These are phyloP conservation scores for Passer montanus DNA, from an alignment of 2,113 vertebrate species.

Conservation along the genomic window DNA sequence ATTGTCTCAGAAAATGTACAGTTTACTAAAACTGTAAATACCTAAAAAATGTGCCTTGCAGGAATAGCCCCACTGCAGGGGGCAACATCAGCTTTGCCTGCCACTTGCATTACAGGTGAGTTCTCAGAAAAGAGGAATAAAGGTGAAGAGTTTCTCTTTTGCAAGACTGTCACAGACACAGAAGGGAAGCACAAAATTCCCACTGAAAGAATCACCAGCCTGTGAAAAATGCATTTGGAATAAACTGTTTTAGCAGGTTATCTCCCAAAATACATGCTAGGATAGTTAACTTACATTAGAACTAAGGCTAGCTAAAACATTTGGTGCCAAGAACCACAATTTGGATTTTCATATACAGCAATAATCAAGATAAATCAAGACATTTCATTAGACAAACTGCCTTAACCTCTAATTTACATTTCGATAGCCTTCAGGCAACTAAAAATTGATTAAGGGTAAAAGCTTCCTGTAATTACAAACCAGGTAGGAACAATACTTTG, in stretches of 20 bases:
- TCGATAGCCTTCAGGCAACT: not conserved
- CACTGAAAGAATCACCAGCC: not conserved
- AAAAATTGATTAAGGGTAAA: constrained; percentile 12
- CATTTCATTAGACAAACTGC: not conserved
- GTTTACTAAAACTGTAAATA: not conserved
- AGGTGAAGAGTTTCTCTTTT: not conserved
- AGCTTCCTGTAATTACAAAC: not conserved
- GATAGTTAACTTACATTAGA: not conserved
- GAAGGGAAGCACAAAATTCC: not conserved
- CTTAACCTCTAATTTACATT: not conserved
- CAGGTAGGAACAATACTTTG: not conserved
- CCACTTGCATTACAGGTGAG: not conserved
- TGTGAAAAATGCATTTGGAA: not conserved
- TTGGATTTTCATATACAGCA: not conserved
- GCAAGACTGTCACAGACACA: not conserved
- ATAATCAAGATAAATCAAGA: not conserved
- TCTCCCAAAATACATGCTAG: not conserved
- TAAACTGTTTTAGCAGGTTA: not conserved
- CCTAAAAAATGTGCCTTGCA: not conserved
- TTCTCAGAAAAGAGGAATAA: not conserved
- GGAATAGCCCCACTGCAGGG: not conserved
- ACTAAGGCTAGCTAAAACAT: not conserved
- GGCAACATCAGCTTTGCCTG: not conserved
- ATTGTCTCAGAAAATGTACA: not conserved
- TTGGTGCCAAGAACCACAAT: not conserved